Conservation (phyloP, 64 coral and sea anemone species). For the Trachythela sp. region DNA sequence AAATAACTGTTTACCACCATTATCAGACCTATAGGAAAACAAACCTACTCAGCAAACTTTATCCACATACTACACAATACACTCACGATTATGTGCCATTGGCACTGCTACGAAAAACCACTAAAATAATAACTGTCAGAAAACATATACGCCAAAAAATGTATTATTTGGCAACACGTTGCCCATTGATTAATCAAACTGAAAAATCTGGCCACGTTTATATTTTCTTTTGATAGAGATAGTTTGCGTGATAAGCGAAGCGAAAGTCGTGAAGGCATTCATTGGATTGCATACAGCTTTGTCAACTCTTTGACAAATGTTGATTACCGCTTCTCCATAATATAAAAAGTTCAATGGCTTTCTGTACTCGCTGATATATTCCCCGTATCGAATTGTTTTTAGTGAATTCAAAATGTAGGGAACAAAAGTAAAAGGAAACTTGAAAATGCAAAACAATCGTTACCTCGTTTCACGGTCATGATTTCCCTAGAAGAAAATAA, state of each 20-base stretch:
- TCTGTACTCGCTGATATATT: neutral
- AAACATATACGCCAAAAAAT: neutral
- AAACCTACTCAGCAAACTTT: neutral
- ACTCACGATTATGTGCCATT: neutral
- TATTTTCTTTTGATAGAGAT: neutral
- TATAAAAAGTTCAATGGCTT: neutral
- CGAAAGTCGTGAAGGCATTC: neutral
- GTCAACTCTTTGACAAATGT: neutral
- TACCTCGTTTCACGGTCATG: neutral
- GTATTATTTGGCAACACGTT: neutral
- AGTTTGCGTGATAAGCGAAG: neutral
- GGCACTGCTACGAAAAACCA: neutral
- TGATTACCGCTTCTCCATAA: neutral
- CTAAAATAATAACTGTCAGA: neutral
- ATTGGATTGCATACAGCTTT: neutral
- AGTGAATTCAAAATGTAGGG: neutral
- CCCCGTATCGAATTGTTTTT: neutral
- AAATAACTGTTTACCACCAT: constrained; percentile 4
- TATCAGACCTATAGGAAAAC: neutral
- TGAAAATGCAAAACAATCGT: neutral
- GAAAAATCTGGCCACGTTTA: neutral
- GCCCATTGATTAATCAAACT: neutral
- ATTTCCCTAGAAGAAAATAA: neutral
- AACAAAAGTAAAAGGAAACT: neutral
- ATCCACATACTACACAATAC: neutral